phyloP scores from a whole-genome alignment of 2,113 vertebrate species.

The Laterallus jamaicensis region DNA sequence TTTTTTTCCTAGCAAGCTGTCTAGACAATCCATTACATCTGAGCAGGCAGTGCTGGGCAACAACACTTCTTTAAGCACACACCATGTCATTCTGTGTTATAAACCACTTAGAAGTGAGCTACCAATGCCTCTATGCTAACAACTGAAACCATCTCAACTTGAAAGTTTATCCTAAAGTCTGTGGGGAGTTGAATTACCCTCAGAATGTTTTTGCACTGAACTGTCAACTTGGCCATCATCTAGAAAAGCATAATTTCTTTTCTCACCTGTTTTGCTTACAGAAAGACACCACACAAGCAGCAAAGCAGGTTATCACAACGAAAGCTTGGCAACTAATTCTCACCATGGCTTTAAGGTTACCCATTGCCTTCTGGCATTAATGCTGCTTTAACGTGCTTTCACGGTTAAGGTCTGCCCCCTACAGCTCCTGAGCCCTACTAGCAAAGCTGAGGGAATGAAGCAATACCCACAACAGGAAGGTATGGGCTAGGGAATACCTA shows the following conservation, averaged over 20 bases:
- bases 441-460: neutral
- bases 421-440: neutral
- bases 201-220: neutral
- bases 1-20: neutral
- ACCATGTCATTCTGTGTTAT: neutral
- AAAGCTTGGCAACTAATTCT: neutral
- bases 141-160: neutral
- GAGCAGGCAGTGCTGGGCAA: neutral
- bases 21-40: neutral
- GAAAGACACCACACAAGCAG: neutral
- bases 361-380: neutral
- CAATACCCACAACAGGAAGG: neutral
- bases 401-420: neutral
- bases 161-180: neutral
- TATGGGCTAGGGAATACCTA: neutral
- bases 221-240: neutral
- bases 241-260: neutral
- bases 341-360: neutral
- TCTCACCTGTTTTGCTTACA: neutral
- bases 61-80: neutral
- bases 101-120: neutral
- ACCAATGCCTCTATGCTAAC: neutral
- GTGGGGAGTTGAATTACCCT: neutral
- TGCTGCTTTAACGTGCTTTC: neutral
- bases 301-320: neutral